A percentile compares a stretch with the other conserved stretches of the same genome.
phyloP scores from a whole-genome alignment of 2,888 invertebrate genomes.

The Drosophila nr. medialis region DNA sequence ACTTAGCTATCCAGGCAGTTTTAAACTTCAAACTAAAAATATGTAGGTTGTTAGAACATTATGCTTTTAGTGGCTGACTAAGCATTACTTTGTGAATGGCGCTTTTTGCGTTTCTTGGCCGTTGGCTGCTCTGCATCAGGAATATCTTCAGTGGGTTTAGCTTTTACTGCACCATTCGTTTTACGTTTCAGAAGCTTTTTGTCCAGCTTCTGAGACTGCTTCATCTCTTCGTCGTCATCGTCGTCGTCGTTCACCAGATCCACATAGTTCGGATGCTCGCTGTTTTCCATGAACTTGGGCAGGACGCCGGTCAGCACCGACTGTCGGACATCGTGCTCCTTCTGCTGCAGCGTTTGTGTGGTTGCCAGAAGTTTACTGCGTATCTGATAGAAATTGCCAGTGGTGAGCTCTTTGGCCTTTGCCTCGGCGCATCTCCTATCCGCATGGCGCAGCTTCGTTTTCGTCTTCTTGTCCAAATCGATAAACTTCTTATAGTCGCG shows the following conservation, averaged over 20 bases:
- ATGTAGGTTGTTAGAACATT: background rate
- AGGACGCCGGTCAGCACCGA: constrained; percentile 63
- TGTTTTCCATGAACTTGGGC: constrained; percentile 49
- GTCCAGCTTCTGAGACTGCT: background rate
- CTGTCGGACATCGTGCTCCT: constrained; percentile 59
- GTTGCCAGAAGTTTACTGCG: constrained; percentile 39
- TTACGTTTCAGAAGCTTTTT: background rate
- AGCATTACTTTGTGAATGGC: background rate
- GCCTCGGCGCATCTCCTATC: constrained; percentile 11
- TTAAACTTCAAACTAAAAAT: background rate
- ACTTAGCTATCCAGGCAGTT: background rate
- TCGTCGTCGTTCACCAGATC: background rate
- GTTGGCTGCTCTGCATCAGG: background rate
- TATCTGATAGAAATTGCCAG: constrained; percentile 56
- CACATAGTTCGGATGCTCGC: constrained; percentile 11
- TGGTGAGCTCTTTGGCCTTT: background rate
- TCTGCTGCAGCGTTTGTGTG: constrained; percentile 56
- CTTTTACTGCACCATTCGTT: background rate
- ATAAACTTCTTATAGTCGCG: constrained; percentile 30
- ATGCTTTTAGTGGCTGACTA: background rate
- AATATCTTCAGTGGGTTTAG: background rate
- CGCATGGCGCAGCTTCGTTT: constrained; percentile 27
- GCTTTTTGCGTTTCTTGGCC: constrained; percentile 3
- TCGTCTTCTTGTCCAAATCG: constrained; percentile 17
- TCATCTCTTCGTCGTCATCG: background rate